These are phyloP conservation scores for Mungos mungo DNA, from an alignment of 2,113 vertebrate genomes.

Conservation along the genomic window DNA sequence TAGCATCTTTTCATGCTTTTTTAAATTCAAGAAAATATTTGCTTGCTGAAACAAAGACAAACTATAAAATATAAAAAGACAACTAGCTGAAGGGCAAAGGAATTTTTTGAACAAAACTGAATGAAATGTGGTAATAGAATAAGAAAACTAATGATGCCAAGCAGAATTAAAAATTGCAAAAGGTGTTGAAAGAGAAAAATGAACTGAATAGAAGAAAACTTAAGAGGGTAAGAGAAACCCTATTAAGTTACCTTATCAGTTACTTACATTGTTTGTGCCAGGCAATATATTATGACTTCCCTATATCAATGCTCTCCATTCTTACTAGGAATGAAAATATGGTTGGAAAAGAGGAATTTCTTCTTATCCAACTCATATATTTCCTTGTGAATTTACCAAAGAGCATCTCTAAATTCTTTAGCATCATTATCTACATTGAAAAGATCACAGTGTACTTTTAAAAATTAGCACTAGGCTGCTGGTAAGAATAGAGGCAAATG, in stretches of 20 bases:
- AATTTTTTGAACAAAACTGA: not conserved
- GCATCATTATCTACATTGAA: not conserved
- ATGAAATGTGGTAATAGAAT: not conserved
- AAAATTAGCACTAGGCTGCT: not conserved
- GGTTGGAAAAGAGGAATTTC: not conserved
- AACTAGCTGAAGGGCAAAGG: not conserved
- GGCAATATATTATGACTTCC: not conserved
- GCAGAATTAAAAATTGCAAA: not conserved
- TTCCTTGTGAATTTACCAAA: not conserved
- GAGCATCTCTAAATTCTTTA: not conserved
- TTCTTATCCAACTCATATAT: not conserved
- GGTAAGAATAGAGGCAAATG: not conserved
- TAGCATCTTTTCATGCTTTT: not conserved
- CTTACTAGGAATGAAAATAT: not conserved
- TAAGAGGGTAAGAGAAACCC: not conserved
- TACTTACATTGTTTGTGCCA: not conserved
- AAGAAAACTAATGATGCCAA: not conserved
- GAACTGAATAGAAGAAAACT: not conserved
- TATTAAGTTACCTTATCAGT: not conserved
- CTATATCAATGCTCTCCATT: not conserved
- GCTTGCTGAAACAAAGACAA: conserved; percentile 15
- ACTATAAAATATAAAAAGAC: conserved; percentile 28
- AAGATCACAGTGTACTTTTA: not conserved
- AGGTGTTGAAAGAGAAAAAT: not conserved
- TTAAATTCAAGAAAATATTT: conserved; percentile 48